Evolutionary conservation across 2,888 invertebrate genomes (phyloP).

Genomic region (Ectobius pallidus): DNA sequence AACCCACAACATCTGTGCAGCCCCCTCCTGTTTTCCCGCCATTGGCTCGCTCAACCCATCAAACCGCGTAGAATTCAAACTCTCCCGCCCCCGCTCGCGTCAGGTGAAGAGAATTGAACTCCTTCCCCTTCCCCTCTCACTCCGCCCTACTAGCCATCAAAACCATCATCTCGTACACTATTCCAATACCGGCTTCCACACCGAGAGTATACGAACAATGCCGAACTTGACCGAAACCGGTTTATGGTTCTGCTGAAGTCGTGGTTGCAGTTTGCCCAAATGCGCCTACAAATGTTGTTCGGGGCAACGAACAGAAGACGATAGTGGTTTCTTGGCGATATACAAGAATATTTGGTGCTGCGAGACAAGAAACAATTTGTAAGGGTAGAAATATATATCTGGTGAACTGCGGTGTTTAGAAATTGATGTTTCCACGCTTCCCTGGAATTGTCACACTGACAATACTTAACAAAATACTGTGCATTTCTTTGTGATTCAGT

Average conservation of each 20-base stretch:
- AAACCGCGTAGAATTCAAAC: constrained; percentile 19
- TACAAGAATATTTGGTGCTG: constrained; percentile 9
- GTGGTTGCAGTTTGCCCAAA: constrained; percentile 31
- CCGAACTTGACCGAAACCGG: constrained; percentile 31
- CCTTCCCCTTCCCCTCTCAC: background rate
- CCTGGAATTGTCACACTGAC: background rate
- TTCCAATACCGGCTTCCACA: constrained; percentile 25
- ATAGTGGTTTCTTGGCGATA: constrained; percentile 18
- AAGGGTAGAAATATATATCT: constrained; percentile 1
- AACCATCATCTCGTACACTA: constrained; percentile 20
- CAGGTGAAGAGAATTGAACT: constrained; percentile 29
- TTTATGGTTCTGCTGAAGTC: constrained; percentile 25
- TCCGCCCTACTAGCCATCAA: constrained; percentile 5
- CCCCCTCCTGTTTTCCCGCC: constrained; percentile 22
- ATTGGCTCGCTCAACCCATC: constrained; percentile 5
- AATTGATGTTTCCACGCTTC: background rate
- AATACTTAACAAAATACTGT: background rate
- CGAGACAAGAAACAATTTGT: constrained; percentile 2
- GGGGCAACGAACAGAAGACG: constrained; percentile 21
- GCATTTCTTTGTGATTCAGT: background rate
- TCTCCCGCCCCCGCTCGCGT: constrained; percentile 11
- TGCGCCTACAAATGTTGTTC: constrained; percentile 34
- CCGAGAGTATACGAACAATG: constrained; percentile 17
- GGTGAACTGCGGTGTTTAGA: background rate
- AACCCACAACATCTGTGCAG: constrained; percentile 12